These are phyloP conservation scores for Xestia rhomboidea DNA, from an alignment of 2,888 invertebrate species.

Conservation along the genomic window DNA sequence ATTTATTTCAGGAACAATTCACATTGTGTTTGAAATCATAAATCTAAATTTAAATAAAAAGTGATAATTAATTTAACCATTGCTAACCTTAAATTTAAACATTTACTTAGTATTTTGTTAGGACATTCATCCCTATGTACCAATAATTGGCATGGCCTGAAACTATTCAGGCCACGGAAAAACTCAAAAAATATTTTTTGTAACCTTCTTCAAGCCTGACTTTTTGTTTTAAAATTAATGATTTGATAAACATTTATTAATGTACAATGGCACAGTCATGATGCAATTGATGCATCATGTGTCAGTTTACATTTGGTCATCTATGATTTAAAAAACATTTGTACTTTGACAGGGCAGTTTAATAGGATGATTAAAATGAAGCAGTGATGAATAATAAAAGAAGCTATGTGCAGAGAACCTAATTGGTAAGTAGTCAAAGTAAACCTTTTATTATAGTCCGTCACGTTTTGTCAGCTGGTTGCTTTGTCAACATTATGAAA, in stretches of 20 bases:
- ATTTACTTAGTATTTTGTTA: background rate
- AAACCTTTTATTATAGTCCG: background rate
- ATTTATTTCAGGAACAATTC: too few relatives aligned
- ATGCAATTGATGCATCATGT: background rate
- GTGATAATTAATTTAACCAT: too few relatives aligned
- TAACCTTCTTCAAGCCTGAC: background rate
- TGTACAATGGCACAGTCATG: background rate
- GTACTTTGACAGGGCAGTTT: background rate
- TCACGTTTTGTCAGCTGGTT: background rate
- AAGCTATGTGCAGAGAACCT: background rate
- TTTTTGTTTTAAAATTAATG: background rate
- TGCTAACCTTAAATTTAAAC: background rate
- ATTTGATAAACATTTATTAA: background rate
- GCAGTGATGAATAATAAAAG: too few relatives aligned
- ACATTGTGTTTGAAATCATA: too few relatives aligned
- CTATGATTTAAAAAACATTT: background rate
- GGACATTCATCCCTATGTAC: background rate
- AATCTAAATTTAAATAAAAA: too few relatives aligned
- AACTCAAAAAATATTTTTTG: background rate
- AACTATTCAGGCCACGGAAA: background rate
- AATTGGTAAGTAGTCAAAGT: background rate
- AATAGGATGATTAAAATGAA: background rate
- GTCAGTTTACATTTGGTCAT: background rate
- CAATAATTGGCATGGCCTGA: background rate
- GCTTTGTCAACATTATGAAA: slow-evolving; percentile 4